These are phyloP conservation scores for Epizoanthus stellaris DNA, from an alignment of 92 coral and sea anemone genomes.

Conservation along the genomic window DNA sequence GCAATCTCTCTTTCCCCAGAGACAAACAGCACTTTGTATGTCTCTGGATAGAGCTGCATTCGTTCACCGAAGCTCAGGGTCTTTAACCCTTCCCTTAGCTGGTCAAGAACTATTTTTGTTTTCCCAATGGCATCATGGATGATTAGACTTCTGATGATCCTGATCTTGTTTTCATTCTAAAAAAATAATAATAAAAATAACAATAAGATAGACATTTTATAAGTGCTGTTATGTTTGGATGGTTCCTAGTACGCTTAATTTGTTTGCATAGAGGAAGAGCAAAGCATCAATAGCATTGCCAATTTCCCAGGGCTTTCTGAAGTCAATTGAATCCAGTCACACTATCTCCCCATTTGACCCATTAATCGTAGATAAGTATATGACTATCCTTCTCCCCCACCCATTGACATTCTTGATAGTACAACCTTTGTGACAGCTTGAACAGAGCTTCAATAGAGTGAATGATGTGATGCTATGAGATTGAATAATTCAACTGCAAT, in stretches of 20 bases:
- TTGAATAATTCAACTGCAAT: too few relatives aligned
- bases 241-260: constrained; percentile 10
- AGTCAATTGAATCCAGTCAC: not conserved
- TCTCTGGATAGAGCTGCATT: constrained; percentile 65
- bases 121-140: constrained; percentile 69
- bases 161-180: constrained; percentile 70
- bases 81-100: constrained; percentile 63
- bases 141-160: constrained; percentile 58
- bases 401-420: not conserved
- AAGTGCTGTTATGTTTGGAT: constrained; percentile 16
- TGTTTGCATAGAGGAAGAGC: not conserved
- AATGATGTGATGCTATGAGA: too few relatives aligned
- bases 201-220: constrained; percentile 1
- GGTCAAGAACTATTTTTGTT: constrained; percentile 72
- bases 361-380: too few relatives aligned
- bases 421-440: not conserved
- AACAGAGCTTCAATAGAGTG: not conserved
- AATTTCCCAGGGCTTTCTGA: not conserved
- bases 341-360: too few relatives aligned
- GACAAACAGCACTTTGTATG: constrained; percentile 61
- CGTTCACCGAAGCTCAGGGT: constrained; percentile 67
- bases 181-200: constrained; percentile 31
- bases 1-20: constrained; percentile 55
- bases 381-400: not conserved
- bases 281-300: not conserved